These are phyloP conservation scores for Trichosurus vulpecula DNA, from an alignment of 2,797 vertebrate species.

Conservation along the genomic window DNA sequence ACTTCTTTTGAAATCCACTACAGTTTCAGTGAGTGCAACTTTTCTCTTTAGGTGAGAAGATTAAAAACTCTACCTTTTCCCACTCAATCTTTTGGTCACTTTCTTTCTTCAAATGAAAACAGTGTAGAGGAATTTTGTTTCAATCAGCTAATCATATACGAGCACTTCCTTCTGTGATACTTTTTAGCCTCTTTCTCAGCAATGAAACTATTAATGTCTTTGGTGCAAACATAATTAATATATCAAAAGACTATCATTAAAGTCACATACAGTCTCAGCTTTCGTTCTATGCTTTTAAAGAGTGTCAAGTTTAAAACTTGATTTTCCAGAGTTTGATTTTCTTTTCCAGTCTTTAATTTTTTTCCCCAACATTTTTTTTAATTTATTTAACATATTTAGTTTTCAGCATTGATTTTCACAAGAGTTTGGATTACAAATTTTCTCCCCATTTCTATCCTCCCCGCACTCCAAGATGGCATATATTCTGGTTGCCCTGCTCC, in stretches of 20 bases:
- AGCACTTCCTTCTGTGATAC: background rate
- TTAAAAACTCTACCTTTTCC: slow-evolving; percentile 26
- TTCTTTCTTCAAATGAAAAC: slow-evolving; percentile 30
- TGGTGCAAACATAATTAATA: slow-evolving; percentile 30
- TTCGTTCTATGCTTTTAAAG: slow-evolving; percentile 33
- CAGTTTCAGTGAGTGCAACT: background rate
- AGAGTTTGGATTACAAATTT: too few relatives aligned
- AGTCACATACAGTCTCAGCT: background rate
- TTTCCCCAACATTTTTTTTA: too few relatives aligned
- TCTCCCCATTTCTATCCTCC: too few relatives aligned
- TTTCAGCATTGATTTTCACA: too few relatives aligned
- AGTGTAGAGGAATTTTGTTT: background rate
- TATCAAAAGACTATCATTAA: slow-evolving; percentile 9
- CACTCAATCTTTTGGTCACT: slow-evolving; percentile 15
- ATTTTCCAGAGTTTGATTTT: slow-evolving; percentile 37
- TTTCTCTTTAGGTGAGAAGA: slow-evolving; percentile 18
- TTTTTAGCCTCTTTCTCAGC: background rate
- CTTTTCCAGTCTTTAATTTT: slow-evolving; percentile 43
- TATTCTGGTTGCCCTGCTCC: too few relatives aligned
- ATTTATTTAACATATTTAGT: too few relatives aligned
- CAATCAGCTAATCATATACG: background rate
- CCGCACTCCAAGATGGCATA: too few relatives aligned
- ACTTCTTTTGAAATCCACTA: slow-evolving; percentile 49
- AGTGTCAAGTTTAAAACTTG: background rate
- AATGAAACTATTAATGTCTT: slow-evolving; percentile 17